Base-by-base conservation (phyloP, 2,113 vertebrate species). In the Egretta garzetta region DNA sequence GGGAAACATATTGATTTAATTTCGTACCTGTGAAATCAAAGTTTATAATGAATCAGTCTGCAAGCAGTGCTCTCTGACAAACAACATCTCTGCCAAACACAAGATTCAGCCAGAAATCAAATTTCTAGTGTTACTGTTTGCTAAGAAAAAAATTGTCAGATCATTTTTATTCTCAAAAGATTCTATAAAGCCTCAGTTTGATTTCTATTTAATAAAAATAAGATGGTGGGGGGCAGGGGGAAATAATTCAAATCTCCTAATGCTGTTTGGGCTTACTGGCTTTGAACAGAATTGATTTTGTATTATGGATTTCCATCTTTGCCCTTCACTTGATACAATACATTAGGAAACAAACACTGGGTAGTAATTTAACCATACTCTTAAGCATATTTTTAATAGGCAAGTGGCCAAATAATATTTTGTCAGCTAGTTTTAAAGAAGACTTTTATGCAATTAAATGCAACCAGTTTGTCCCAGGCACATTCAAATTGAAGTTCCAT, bases 201-300 rank as follows among this genome's bases (percentile, higher is more conserved):
- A 91, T 83, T 91, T 92, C 63, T 92, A 4, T 75, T 95, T 95
- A 87, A 96, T 89, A 85, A 93, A 97, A 94, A 85, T 59, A 76
- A 70, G 45, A n/a, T 80, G 50, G 21, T 56, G 28, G 12, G n/a
- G 35, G 19, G 39, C 43, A 84, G 26, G 9, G 18, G 28, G 19
- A 91, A 95, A 60, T 64, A 84, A 87, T 55, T 87, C 13, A 82
- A 47, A 72, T 80, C 66, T 92, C 73, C 35, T 93, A 76, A 93
- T 55, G 9, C 13, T 88, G 10, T 87, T 82, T 94, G n/a, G 53
- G 49, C 12, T 92, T 85, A 82, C 53, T 80, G 49, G 32, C 50
- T 91, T 91, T 88, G 74, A 94, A 88, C 4, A 1, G 85, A 88
- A 94, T 91, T 62, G 55, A 92, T 94, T 90, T 95, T 4, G 9